Percentiles rank a stretch among this genome's conserved stretches.
Conservation (phyloP, 2,888 invertebrate species). For the Aproaerema taeniolella region DNA sequence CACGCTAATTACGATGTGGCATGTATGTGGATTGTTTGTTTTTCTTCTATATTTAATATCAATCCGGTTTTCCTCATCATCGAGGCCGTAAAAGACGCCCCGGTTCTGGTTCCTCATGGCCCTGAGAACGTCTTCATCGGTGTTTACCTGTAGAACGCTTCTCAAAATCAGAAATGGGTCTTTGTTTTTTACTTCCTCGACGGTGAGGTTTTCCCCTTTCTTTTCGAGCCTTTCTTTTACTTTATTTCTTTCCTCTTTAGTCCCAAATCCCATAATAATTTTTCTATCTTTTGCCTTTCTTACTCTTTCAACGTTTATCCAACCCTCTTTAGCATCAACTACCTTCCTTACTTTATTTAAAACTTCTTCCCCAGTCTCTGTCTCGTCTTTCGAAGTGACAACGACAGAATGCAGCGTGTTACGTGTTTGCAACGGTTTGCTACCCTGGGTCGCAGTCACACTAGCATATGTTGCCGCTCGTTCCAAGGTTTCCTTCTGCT, state of each 20-base stretch:
- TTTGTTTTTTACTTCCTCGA: constrained; percentile 13
- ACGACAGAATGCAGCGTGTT: constrained; percentile 2
- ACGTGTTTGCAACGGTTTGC: neutral
- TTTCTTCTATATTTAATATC: neutral
- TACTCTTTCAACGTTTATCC: constrained; percentile 10
- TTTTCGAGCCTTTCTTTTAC: neutral
- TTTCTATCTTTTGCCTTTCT: constrained; percentile 17
- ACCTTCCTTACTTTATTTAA: constrained; percentile 8
- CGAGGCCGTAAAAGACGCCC: neutral
- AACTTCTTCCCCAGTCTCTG: constrained; percentile 11
- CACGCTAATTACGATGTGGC: neutral
- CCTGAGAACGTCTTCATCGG: constrained; percentile 1
- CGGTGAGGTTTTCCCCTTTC: neutral
- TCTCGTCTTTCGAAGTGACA: neutral
- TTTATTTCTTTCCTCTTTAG: constrained; percentile 7
- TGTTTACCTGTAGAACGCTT: neutral
- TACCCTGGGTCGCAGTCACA: too few relatives aligned
- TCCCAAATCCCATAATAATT: constrained; percentile 13
- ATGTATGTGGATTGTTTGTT: neutral
- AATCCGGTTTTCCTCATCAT: neutral
- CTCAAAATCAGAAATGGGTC: constrained; percentile 13
- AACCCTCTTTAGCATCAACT: constrained; percentile 11
- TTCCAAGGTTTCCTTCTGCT: too few relatives aligned
- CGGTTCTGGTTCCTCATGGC: neutral
- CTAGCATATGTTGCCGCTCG: neutral